These are phyloP conservation scores for Zeus faber DNA, from an alignment of 2,113 vertebrate genomes.

Conservation along the genomic window DNA sequence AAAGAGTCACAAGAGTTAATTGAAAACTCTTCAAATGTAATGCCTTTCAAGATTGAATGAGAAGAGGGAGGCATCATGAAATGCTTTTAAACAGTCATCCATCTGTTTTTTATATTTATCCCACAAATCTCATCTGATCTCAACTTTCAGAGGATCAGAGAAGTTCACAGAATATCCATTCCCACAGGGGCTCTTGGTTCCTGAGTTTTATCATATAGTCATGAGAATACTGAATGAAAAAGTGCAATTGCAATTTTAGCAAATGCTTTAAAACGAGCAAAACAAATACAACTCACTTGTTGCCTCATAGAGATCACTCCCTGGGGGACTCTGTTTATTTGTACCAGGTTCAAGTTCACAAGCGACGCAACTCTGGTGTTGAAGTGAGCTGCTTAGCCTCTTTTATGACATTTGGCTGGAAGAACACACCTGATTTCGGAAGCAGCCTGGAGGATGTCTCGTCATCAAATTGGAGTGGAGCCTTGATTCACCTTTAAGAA, in stretches of 20 bases:
- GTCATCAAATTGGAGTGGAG: conserved; percentile 21
- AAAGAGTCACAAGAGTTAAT: conserved; percentile 8
- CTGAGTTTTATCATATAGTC: background rate
- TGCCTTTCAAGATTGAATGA: background rate
- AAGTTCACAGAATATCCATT: background rate
- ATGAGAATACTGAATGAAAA: background rate
- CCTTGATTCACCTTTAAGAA: background rate
- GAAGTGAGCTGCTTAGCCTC: conserved; percentile 16
- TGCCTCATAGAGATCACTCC: conserved; percentile 11
- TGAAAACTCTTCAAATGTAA: no score
- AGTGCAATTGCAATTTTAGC: background rate
- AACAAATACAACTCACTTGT: conserved; percentile 14
- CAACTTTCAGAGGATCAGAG: no score
- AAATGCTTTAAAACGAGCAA: background rate
- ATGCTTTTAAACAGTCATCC: background rate
- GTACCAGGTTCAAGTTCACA: conserved; percentile 10
- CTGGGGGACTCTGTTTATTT: conserved; percentile 8
- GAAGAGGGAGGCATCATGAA: background rate
- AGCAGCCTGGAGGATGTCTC: conserved; percentile 6
- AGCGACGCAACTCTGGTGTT: conserved; percentile 2
- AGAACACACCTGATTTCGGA: conserved; percentile 9
- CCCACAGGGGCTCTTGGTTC: no score
- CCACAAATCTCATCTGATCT: no score
- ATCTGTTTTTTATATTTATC: background rate
- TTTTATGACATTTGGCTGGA: conserved; percentile 30